phyloP scores from a whole-genome alignment of 1,140 invertebrate species.

The Helicoverpa zea region DNA sequence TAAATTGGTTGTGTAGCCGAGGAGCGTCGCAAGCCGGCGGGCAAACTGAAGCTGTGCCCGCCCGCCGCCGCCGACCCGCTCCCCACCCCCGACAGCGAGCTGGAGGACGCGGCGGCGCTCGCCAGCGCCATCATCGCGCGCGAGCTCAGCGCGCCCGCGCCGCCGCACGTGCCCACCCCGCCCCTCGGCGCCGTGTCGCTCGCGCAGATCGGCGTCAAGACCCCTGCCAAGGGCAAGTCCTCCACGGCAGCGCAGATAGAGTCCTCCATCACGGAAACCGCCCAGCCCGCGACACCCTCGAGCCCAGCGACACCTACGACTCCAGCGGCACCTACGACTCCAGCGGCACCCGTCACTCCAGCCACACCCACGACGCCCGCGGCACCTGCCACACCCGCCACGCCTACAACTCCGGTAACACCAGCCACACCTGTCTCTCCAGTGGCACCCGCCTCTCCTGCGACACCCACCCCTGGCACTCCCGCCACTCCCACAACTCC shows the following conservation, averaged over 20 bases:
- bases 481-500: constrained; percentile 59
- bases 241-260: constrained; percentile 75
- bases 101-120: constrained; percentile 83
- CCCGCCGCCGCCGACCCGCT: constrained; percentile 71
- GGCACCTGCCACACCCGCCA: no score
- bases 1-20: constrained; percentile 85
- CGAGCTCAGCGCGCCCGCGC: constrained; percentile 65
- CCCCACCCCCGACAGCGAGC: constrained; percentile 84
- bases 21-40: constrained; percentile 81
- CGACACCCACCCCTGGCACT: neutral
- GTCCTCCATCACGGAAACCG: constrained; percentile 66
- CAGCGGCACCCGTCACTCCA: no score
- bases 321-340: constrained; percentile 54
- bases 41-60: constrained; percentile 75
- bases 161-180: constrained; percentile 72
- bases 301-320: constrained; percentile 53
- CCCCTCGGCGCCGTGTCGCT: constrained; percentile 80
- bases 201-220: constrained; percentile 81
- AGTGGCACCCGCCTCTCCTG: neutral
- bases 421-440: constrained; percentile 43
- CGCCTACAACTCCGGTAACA: neutral
- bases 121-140: constrained; percentile 83
- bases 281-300: constrained; percentile 55
- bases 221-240: constrained; percentile 64
- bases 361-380: no score